These are phyloP conservation scores for Molossus alvarezi DNA, from an alignment of 2,797 vertebrate genomes.

Conservation along the genomic window DNA sequence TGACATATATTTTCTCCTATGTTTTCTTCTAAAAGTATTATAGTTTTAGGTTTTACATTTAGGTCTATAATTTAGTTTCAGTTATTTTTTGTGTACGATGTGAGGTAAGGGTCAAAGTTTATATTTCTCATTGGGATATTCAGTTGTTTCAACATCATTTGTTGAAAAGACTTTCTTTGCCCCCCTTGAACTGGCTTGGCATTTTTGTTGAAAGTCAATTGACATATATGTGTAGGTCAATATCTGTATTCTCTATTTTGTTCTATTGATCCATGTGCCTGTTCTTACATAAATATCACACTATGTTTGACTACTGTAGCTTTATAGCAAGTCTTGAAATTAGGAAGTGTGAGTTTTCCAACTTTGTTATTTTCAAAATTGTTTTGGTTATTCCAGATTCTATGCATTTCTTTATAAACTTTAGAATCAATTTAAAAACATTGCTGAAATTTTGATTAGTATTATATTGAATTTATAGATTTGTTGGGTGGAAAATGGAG, in stretches of 20 bases:
- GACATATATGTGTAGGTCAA: neutral
- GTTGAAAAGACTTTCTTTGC: slow-evolving; percentile 7
- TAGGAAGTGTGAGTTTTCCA: neutral
- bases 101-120: slow-evolving; percentile 11
- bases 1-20: neutral
- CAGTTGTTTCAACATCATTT: neutral
- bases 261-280: neutral
- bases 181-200: neutral
- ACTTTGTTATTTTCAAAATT: neutral
- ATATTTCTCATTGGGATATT: neutral
- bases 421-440: slow-evolving; percentile 22
- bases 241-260: slow-evolving; percentile 33
- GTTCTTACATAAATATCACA: neutral
- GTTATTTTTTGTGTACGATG: neutral
- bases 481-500: neutral
- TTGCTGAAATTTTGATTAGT: slow-evolving; percentile 3
- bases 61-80: neutral
- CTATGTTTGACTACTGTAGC: slow-evolving; percentile 1
- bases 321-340: slow-evolving; percentile 47
- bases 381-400: neutral
- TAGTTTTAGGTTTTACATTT: slow-evolving; percentile 7
- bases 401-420: slow-evolving; percentile 29
- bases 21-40: slow-evolving; percentile 23
- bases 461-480: slow-evolving; percentile 1
- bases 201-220: slow-evolving; percentile 2